Evolutionary conservation across 2,888 invertebrate genomes (phyloP).

Genomic region (Lampropteryx suffumata): DNA sequence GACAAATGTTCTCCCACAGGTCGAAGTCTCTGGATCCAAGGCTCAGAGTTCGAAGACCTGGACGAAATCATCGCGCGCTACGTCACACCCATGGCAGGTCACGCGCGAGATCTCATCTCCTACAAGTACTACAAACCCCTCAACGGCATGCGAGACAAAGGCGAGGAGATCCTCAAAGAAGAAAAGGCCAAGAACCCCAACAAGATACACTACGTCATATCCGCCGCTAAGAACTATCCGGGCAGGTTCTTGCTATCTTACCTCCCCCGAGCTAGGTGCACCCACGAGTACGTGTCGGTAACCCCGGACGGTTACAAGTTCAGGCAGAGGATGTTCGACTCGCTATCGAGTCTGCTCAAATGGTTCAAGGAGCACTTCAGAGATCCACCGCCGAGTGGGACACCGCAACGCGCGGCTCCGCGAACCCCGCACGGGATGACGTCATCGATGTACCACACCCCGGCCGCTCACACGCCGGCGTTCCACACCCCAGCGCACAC

Average conservation of each 20-base stretch:
- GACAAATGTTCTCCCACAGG: conserved; percentile 44
- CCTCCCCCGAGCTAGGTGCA: conserved; percentile 91
- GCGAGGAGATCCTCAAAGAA: conserved; percentile 93
- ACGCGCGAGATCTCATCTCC: conserved; percentile 93
- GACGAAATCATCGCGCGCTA: conserved; percentile 99
- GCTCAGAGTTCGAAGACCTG: conserved; percentile 98
- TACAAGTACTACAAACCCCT: conserved; percentile 95
- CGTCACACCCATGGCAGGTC: conserved; percentile 98
- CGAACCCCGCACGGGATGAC: conserved; percentile 86
- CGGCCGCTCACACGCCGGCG: conserved; percentile 81
- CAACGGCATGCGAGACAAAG: conserved; percentile 91
- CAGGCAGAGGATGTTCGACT: conserved; percentile 93
- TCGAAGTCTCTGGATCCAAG: conserved; percentile 91
- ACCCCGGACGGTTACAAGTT: conserved; percentile 97
- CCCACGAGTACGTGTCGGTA: conserved; percentile 96
- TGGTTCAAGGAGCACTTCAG: conserved; percentile 99
- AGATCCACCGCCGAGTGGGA: conserved; percentile 91
- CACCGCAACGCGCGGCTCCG: conserved; percentile 87
- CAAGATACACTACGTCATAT: conserved; percentile 94
- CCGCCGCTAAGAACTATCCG: conserved; percentile 92
- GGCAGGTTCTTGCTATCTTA: conserved; percentile 98
- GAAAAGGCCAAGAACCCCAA: conserved; percentile 94
- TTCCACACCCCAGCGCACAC: conserved; percentile 89
- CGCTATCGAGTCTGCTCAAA: conserved; percentile 88
- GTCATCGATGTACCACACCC: conserved; percentile 76